These are phyloP conservation scores for Popillia japonica DNA, from an alignment of 1,140 invertebrate species.

Conservation along the genomic window DNA sequence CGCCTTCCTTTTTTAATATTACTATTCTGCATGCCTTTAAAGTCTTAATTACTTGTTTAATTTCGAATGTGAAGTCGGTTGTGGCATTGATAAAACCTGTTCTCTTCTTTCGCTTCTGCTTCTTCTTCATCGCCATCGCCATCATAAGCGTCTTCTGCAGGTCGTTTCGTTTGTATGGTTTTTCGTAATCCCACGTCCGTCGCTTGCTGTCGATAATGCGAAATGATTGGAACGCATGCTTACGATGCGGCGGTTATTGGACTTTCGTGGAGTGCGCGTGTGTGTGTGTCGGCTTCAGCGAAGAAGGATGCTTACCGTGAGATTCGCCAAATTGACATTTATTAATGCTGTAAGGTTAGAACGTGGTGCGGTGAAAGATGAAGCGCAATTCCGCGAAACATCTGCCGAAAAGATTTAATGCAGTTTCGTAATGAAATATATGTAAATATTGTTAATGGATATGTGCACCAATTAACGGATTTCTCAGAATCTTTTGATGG, in stretches of 20 bases:
- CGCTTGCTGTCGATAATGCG: neutral
- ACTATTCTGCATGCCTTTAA: neutral
- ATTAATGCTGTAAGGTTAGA: slow-evolving; percentile 1
- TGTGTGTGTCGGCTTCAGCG: neutral
- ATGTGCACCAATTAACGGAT: too few species aligned
- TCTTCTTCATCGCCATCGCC: neutral
- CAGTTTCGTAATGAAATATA: too few species aligned
- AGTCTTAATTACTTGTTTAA: slow-evolving; percentile 12
- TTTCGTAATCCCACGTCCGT: slow-evolving; percentile 1
- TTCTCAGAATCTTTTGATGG: too few species aligned
- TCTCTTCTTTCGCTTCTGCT: neutral
- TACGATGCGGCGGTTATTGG: neutral
- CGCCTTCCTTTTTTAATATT: too few species aligned
- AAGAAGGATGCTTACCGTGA: neutral
- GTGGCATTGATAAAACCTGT: slow-evolving; percentile 9
- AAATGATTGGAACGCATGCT: neutral
- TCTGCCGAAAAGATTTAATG: too few species aligned
- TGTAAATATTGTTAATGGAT: too few species aligned
- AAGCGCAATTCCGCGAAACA: neutral
- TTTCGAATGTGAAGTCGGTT: neutral
- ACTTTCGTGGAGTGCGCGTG: neutral
- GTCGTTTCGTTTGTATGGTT: neutral
- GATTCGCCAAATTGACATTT: neutral
- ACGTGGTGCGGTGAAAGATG: neutral
- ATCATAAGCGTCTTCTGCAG: neutral